These are phyloP conservation scores for Oreocharis arfaki DNA, from an alignment of 2,113 vertebrate species.

Conservation along the genomic window DNA sequence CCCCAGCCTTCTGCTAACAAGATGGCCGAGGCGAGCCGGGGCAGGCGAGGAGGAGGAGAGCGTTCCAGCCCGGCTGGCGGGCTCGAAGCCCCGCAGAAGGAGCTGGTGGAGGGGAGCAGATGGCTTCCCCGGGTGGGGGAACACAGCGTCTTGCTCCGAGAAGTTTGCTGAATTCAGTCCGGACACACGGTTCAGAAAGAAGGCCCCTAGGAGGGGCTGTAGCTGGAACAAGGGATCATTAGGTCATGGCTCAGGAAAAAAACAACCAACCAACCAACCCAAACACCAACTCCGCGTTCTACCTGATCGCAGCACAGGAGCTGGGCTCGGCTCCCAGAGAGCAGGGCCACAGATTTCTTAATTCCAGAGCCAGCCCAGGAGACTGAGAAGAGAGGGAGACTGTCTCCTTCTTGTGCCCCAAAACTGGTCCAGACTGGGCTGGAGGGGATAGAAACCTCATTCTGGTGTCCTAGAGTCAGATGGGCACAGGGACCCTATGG, in stretches of 20 bases:
- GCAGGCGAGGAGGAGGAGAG: not conserved
- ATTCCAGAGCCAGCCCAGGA: not conserved
- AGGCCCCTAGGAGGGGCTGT: not conserved
- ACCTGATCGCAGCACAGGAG: not conserved
- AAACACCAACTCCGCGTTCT: not conserved
- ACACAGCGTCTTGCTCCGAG: not conserved
- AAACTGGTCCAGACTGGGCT: not conserved
- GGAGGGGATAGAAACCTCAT: not conserved
- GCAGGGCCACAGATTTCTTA: not conserved
- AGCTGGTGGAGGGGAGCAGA: conserved; percentile 1
- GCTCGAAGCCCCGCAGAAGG: not conserved
- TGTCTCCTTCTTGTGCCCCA: not conserved
- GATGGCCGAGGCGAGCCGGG: not conserved
- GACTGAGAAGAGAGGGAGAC: not conserved
- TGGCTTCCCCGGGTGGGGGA: conserved; percentile 4
- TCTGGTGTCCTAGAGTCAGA: not conserved
- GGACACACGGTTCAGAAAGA: not conserved
- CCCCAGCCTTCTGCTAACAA: not conserved
- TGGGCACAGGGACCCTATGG: not conserved
- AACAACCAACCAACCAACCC: not conserved
- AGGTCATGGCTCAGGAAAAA: not conserved
- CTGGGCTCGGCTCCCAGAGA: fast-evolving
- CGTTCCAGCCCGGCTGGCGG: not conserved
- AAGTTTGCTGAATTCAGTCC: not conserved
- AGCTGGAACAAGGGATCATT: not conserved